Evolutionary conservation across 1,140 invertebrate species (phyloP), one percentile per base, ranked within the genome.

Genomic region (Drosophila kohkoa): DNA sequence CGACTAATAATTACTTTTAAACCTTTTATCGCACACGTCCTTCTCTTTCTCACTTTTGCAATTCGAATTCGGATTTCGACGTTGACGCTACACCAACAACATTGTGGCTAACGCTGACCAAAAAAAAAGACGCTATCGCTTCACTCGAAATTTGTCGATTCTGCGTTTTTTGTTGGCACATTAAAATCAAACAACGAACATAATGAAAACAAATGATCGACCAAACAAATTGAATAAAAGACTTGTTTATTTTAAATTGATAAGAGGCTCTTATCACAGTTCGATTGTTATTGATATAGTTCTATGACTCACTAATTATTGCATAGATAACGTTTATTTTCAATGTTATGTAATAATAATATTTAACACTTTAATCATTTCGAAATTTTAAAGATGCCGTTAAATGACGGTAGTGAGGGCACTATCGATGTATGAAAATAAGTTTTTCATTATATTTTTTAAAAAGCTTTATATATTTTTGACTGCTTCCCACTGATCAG

Each of bases 231-330:
- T 35, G 35, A 45, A 54, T 15, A 30, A 20, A 30, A 20, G 51
- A 67, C 25, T 52, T 59, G 30, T 41, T 8, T 45, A 0, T 32
- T 25, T 45, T 54, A 25, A 43, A 69, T 52, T 49, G 57, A 62
- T 62, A 62, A 41, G 11, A n/a, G 3, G 4, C 32, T 52, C n/a
- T 69, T 74, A 74, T 69, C 71, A 46, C 41, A 3, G 10, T 25
- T 8, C 10, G 8, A 10, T 8, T 7, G 25, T 16, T 7, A 30
- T 43, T 28, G 43, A 6, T 6, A 16, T 54, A 6, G 7, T 5
- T 5, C 11, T 25, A 28, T 73, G 57, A 48, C 10, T 74, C 49
- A 74, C 6, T 20, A 16, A 68, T 13, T 28, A 16, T 13, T 62
- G 41, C 13, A 45, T 46, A 16, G 45, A 66, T 59, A 67, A 25